Conservation (phyloP, 2,888 invertebrate species). For the Drosophila fungiperda region DNA sequence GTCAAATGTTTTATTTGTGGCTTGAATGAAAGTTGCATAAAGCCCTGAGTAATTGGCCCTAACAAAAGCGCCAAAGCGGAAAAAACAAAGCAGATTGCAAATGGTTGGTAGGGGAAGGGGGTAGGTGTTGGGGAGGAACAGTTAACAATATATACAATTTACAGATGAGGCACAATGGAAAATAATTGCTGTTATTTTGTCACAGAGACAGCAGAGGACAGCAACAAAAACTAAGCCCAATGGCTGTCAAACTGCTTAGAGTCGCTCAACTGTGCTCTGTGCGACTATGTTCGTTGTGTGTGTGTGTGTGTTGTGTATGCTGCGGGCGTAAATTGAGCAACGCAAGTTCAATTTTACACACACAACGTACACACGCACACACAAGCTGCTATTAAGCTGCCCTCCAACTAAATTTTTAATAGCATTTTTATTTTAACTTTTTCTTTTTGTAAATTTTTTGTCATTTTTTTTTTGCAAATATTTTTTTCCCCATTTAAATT, state of each 20-base stretch:
- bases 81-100: constrained; percentile 24
- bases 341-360: constrained; percentile 66
- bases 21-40: constrained; percentile 60
- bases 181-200: constrained; percentile 54
- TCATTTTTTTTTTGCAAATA: constrained; percentile 46
- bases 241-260: constrained; percentile 54
- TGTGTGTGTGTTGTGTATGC: constrained; percentile 24
- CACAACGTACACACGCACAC: constrained; percentile 12
- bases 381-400: constrained; percentile 36
- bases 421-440: constrained; percentile 48
- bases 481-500: constrained; percentile 66
- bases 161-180: constrained; percentile 45
- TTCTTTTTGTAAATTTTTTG: background rate
- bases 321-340: constrained; percentile 68
- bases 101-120: no score
- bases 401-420: constrained; percentile 74
- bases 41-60: constrained; percentile 50
- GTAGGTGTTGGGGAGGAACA: background rate
- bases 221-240: constrained; percentile 37
- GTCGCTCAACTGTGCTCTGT: constrained; percentile 43
- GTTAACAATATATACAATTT: constrained; percentile 29
- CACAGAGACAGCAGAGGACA: constrained; percentile 31
- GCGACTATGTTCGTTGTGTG: constrained; percentile 5
- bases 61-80: constrained; percentile 55
- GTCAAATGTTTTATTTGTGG: constrained; percentile 23